phyloP scores from a whole-genome alignment of 2,113 vertebrate genomes.

The Tinamus guttatus region DNA sequence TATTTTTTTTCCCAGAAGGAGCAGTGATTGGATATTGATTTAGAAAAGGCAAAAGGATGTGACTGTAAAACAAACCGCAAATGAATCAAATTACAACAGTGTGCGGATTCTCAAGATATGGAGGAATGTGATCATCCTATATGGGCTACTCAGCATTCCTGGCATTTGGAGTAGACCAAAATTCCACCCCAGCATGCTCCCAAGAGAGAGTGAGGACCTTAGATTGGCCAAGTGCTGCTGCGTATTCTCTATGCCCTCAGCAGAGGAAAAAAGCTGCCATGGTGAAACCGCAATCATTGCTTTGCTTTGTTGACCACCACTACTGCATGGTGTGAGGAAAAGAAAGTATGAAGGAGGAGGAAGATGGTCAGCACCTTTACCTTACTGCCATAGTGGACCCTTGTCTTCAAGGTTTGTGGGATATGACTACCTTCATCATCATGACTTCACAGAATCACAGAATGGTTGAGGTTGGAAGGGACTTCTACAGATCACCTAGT shows the following conservation, averaged over 20 bases:
- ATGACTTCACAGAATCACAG: too few species aligned
- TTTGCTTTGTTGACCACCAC: neutral
- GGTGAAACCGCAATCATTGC: neutral
- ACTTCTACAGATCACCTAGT: too few species aligned
- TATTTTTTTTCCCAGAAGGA: constrained; percentile 9
- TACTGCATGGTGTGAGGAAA: neutral
- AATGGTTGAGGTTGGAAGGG: too few species aligned
- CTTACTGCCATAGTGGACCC: neutral
- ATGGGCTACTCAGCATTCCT: neutral
- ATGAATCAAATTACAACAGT: neutral
- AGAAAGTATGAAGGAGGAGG: neutral
- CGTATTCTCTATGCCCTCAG: too few species aligned
- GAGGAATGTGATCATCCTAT: neutral
- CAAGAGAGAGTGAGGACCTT: neutral
- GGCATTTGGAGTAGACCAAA: neutral
- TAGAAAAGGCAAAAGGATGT: neutral
- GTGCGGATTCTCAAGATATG: neutral
- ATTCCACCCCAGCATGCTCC: neutral
- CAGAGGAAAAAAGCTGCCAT: neutral
- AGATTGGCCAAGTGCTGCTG: neutral
- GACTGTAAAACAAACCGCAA: neutral
- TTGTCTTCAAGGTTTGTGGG: neutral
- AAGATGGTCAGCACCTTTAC: neutral
- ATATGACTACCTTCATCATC: neutral
- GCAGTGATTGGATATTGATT: constrained; percentile 50